Evolutionary conservation across 2,888 invertebrate genomes (phyloP).

Genomic region (Digitonthophagus gazella): DNA sequence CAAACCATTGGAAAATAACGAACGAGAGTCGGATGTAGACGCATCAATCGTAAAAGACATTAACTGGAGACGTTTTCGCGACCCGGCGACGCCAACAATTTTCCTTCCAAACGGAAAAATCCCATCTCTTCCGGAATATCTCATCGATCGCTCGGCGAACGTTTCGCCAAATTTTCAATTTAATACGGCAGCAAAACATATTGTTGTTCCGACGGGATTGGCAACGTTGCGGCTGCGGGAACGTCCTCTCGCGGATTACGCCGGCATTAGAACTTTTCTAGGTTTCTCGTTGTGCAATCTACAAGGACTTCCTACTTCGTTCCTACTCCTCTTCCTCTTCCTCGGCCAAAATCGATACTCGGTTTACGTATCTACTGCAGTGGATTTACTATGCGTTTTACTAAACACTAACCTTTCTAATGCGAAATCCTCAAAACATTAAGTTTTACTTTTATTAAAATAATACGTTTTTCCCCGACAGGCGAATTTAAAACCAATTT

Average conservation of each 20-base stretch:
- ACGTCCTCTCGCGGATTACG: background rate
- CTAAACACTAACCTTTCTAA: background rate
- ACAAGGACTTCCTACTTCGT: background rate
- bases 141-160: background rate
- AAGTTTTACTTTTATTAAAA: too few relatives aligned
- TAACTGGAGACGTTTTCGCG: background rate
- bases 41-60: background rate
- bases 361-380: background rate
- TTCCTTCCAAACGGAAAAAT: too few relatives aligned
- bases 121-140: background rate
- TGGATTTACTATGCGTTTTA: background rate
- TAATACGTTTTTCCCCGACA: too few relatives aligned
- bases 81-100: too few relatives aligned
- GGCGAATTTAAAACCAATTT: too few relatives aligned
- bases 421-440: too few relatives aligned
- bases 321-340: background rate
- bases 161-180: background rate
- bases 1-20: background rate
- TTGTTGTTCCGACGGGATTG: background rate
- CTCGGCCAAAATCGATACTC: background rate
- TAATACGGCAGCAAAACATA: background rate
- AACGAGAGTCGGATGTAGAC: background rate
- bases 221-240: background rate
- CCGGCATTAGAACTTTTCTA: background rate
- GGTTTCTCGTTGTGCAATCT: background rate